Base-by-base conservation (phyloP, 2,888 invertebrate species). In the Pedicia rivosa region DNA sequence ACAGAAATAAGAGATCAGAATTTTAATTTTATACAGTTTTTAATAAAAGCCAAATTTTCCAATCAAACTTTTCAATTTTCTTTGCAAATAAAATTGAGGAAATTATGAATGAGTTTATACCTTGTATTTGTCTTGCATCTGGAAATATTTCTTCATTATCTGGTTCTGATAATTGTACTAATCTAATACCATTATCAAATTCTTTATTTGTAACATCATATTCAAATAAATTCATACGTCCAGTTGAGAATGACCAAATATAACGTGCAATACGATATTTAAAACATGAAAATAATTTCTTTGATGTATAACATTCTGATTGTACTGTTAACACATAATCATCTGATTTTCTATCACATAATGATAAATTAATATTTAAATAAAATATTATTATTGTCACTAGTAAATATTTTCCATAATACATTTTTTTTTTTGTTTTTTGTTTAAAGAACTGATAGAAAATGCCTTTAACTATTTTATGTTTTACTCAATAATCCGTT, bases 161-260 rank as follows among this genome's bases (percentile, higher is more conserved):
- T 7, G 59, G 56, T 31, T 54, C 53, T 1, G 51, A 50, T 29
- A 59, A 39, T 40, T 57, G 59, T 32, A 59, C 52, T 1, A 59
- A 39, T 5, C 54, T 47, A 2, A 52, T 46, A 5, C 44, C 37
- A 26, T 50, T 46, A 10, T 44, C 47, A 20, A 39, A 42, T 40
- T 52, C 35, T 13, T 48, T 43, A 16, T 56, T 55, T 19, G 51
- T 51, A 35, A 52, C 50, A 38, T 59, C 57, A 30, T 48, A 50
- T 36, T 54, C 53, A 40, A 59, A 57, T 42, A 53, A 57, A 17
- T 56, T 56, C 41, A 54, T 36, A 25, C 50, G 46, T 36, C 58
- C 59, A 13, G 53, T 56, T 32, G 58, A 59, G 38, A 59, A 36
- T 37, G 51, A 54, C 56, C 55, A 55, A 20, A 59, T 39, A 4